Conservation (phyloP, 2,888 invertebrate species). For the Drosophila fulvimacula region DNA sequence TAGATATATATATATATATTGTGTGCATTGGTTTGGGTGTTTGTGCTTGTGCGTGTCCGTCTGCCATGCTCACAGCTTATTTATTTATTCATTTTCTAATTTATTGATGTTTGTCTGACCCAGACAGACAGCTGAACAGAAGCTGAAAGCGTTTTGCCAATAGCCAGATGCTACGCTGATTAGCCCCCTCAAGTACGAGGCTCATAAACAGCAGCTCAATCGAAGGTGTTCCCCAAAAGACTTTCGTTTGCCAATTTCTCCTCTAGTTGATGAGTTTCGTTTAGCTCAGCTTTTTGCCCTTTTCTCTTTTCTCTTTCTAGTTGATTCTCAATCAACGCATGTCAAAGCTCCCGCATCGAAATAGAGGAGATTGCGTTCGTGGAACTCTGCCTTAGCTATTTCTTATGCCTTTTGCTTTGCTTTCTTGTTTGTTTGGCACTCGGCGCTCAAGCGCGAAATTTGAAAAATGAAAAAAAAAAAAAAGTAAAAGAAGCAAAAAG, state of each 20-base stretch:
- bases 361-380: slow-evolving; percentile 25
- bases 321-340: slow-evolving; percentile 1
- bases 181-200: slow-evolving; percentile 29
- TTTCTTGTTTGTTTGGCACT: slow-evolving; percentile 40
- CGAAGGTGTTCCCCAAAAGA: slow-evolving; percentile 44
- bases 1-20: slow-evolving; percentile 3
- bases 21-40: slow-evolving; percentile 11
- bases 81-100: slow-evolving; percentile 81
- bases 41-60: slow-evolving; percentile 22
- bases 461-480: slow-evolving; percentile 33
- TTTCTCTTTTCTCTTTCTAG: not conserved
- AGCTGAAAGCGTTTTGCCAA: slow-evolving; percentile 52
- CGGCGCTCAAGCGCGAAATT: slow-evolving; percentile 56
- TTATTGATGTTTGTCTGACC: slow-evolving; percentile 80
- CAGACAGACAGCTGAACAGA: slow-evolving; percentile 55
- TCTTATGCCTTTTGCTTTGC: slow-evolving; percentile 13
- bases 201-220: slow-evolving; percentile 37
- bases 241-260: slow-evolving; percentile 18
- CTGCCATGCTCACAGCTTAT: slow-evolving; percentile 69
- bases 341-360: slow-evolving; percentile 12
- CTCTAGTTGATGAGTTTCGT: slow-evolving; percentile 1
- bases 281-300: not conserved
- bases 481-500: slow-evolving; percentile 2
- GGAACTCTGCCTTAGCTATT: slow-evolving; percentile 26
- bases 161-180: slow-evolving; percentile 59